Evolutionary conservation across 2,888 invertebrate species (phyloP), one percentile per base, ranked within the genome.

Genomic region (Melieria crassipennis): DNA sequence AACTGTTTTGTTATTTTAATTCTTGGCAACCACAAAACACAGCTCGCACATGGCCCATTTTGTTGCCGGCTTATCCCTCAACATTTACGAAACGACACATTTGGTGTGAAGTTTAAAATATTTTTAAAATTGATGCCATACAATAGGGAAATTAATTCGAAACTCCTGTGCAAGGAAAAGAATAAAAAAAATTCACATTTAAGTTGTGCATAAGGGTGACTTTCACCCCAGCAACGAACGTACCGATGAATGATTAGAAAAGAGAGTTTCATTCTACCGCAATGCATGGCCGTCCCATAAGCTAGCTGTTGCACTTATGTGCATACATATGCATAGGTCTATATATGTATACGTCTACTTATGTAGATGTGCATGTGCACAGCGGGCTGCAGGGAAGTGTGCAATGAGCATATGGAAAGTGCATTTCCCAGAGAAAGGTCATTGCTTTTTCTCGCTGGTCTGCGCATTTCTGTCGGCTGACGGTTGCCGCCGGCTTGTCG

Each of bases 341-440:
- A 7, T 9, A 7, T 9, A 64, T 64, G n/a, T 47, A 13, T 30
- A 3, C 5, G n/a, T 6, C 16, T 65, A 7, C 52, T 16, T 55
- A 55, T 56, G 55, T 56, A 13, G 5, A 6, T 55, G 43, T 45
- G 43, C 13, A 10, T 11, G 11, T 57, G 42, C 13, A 16, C 16
- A 16, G 16, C 16, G 30, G 30, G 30, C 30, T 30, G 30, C 30
- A 30, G 30, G 30, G 3, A 30, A 30, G 30, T 30, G 30, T 30
- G 30, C 30, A 30, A 30, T 30, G 30, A 30, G 7, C 10, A 55
- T 45, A 46, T 65, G 65, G 46, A 46, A 65, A 65, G 55, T 65
- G 65, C 57, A 65, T 65, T 57, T 65, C 48, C 56, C 47, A 57
- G 65, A 57, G 57, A 65, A 65, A 65, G 65, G 65, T 65, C 65